Base-by-base conservation (phyloP, 2,113 vertebrate species). In the Amblyornis subalaris region DNA sequence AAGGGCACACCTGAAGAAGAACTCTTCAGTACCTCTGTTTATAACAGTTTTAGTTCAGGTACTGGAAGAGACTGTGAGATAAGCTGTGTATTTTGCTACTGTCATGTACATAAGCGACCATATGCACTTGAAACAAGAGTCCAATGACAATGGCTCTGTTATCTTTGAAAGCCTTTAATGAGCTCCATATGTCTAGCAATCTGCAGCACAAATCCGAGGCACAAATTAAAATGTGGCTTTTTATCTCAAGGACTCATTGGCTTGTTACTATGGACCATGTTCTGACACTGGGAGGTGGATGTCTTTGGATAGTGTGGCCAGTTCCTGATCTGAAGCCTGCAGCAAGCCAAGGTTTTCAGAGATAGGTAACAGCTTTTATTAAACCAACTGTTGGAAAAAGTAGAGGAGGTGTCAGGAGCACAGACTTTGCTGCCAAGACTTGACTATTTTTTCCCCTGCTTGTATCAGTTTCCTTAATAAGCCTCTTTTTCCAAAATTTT, bases 151-250 rank as follows among this genome's bases (percentile, higher is more conserved):
- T 95, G 94, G 89, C 33, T 91, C 81, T 83, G 89, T 95, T 95
- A 89, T 96, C 94, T 96, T 95, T 94, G 91, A 95, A 96, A 89
- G 78, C 54, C 54, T 96, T 93, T 97, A 97, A 95, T 95, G 94
- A 95, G 87, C 93, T 93, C 94, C 94, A 94, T 96, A 96, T 96
- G 94, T 85, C 93, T 95, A 83, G 40, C 94, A 97, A 95, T 97
- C 94, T 97, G 94, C 88, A 91, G 81, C 78, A 91, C 38, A 93
- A 85, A 95, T 94, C 85, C 0, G 0, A 94, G 54, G 51, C 89
- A 70, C 78, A 88, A 94, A 93, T 87, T 96, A 90, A 93, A 92
- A 85, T 22, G 42, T 93, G 81, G 19, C 20, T 91, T 91, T 93
- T 95, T 93, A 88, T 91, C 93, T 93, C 93, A 95, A 94, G 87